A percentile compares a stretch with the other conserved stretches of the same genome.
Evolutionary conservation across 2,113 vertebrate species (phyloP).

Genomic region (Lepus americanus): DNA sequence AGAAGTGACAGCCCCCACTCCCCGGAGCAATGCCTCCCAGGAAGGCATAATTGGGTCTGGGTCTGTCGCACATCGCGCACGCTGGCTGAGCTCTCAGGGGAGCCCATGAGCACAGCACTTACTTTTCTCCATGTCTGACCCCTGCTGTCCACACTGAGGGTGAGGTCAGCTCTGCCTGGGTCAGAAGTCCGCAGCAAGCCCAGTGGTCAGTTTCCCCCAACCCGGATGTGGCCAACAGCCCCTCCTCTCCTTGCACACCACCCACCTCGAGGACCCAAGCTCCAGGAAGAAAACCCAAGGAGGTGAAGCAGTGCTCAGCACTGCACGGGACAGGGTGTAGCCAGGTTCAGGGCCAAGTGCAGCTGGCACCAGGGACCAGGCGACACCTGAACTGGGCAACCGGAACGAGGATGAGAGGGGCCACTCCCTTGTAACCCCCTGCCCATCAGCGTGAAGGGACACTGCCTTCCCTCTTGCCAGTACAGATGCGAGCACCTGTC

Average conservation of each 20-base stretch:
- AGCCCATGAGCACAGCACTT: neutral
- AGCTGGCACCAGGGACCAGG: neutral
- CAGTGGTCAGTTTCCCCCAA: neutral
- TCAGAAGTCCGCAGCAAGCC: neutral
- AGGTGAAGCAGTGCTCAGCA: neutral
- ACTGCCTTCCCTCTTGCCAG: too few species aligned
- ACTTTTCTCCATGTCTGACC: too few species aligned
- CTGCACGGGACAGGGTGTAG: neutral
- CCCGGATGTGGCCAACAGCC: neutral
- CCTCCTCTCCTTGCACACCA: neutral
- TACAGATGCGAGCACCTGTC: neutral
- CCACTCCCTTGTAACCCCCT: neutral
- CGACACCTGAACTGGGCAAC: neutral
- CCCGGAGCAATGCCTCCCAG: neutral
- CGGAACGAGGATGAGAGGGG: neutral
- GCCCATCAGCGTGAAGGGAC: too few species aligned
- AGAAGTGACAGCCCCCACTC: neutral
- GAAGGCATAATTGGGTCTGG: neutral
- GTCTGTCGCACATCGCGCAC: too few species aligned
- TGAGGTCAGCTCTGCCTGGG: neutral
- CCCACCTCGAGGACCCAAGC: neutral
- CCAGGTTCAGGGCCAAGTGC: neutral
- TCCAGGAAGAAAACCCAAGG: neutral
- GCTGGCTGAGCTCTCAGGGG: too few species aligned
- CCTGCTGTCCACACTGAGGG: neutral